A percentile compares a stretch with the other conserved stretches of the same genome.
These are phyloP conservation scores for Oreochromis grahami DNA, from an alignment of 2,797 vertebrate genomes.

Conservation along the genomic window DNA sequence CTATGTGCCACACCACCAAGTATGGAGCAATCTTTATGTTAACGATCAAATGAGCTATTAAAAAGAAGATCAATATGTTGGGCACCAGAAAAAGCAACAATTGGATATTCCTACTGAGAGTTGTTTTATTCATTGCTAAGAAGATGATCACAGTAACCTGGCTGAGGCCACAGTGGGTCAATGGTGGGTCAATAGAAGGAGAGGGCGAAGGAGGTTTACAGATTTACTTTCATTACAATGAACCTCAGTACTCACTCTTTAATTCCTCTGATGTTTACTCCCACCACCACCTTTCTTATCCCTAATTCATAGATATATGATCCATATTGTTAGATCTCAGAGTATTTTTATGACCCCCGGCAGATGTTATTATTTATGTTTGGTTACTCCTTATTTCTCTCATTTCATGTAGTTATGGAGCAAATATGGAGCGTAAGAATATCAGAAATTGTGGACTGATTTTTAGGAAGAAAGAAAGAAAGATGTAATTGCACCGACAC, in stretches of 20 bases:
- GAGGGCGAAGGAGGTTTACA: not conserved
- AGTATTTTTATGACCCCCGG: not conserved
- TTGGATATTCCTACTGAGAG: not conserved
- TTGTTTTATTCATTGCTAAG: fast-evolving
- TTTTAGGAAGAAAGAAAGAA: not conserved
- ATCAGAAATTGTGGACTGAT: fast-evolving
- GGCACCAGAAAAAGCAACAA: not conserved
- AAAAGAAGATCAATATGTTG: not conserved
- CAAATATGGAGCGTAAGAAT: fast-evolving
- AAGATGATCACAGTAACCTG: not conserved
- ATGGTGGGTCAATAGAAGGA: not conserved
- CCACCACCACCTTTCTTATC: not conserved
- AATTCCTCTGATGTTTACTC: not conserved
- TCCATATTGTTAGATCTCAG: not conserved
- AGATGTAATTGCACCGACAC: fast-evolving
- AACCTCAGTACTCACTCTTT: fast-evolving
- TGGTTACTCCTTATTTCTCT: not conserved
- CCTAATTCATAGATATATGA: fast-evolving
- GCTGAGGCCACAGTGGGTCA: fast-evolving
- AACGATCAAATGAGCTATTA: not conserved
- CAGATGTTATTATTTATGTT: fast-evolving
- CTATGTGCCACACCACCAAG: not conserved
- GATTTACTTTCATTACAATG: not conserved
- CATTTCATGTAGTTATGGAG: not conserved
- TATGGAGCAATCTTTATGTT: not conserved